A percentile compares a stretch with the other conserved stretches of the same genome.
phyloP scores from a whole-genome alignment of 2,888 invertebrate genomes.

The Pseudococcus jackbeardsleyi region DNA sequence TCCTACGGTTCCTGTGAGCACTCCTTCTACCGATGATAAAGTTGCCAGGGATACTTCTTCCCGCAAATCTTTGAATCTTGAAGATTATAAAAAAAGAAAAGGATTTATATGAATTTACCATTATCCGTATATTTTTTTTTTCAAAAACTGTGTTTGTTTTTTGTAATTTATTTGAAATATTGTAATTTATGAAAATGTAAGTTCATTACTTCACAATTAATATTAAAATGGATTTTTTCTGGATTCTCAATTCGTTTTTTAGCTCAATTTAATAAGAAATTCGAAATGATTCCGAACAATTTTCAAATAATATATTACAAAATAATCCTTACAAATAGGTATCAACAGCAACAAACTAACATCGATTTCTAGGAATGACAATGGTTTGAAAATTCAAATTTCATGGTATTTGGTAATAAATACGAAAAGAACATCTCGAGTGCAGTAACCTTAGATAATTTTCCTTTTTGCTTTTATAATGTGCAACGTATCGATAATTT shows the following conservation, averaged over 20 bases:
- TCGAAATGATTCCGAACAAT: constrained; percentile 8
- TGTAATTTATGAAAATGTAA: not conserved
- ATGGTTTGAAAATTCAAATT: not conserved
- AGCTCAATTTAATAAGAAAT: not conserved
- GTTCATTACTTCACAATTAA: not conserved
- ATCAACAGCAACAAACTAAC: constrained; percentile 20
- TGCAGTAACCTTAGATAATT: constrained; percentile 20
- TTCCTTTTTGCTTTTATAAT: constrained; percentile 57
- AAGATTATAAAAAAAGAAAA: constrained; percentile 93
- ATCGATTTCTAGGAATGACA: not conserved
- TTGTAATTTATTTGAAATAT: not conserved
- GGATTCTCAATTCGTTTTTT: not conserved
- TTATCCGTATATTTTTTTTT: not conserved
- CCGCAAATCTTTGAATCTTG: constrained; percentile 86
- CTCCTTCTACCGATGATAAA: constrained; percentile 49
- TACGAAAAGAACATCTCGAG: not conserved
- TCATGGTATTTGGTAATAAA: not conserved
- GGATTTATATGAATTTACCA: constrained; percentile 77
- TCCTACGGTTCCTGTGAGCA: not conserved
- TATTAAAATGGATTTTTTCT: not conserved
- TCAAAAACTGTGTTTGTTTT: not conserved
- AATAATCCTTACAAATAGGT: constrained; percentile 6
- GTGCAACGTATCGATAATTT: constrained; percentile 60
- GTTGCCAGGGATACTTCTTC: constrained; percentile 80
- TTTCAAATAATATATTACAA: constrained; percentile 42